These are phyloP conservation scores for Phalanger gymnotis DNA, from an alignment of 2,797 vertebrate species.

Conservation along the genomic window DNA sequence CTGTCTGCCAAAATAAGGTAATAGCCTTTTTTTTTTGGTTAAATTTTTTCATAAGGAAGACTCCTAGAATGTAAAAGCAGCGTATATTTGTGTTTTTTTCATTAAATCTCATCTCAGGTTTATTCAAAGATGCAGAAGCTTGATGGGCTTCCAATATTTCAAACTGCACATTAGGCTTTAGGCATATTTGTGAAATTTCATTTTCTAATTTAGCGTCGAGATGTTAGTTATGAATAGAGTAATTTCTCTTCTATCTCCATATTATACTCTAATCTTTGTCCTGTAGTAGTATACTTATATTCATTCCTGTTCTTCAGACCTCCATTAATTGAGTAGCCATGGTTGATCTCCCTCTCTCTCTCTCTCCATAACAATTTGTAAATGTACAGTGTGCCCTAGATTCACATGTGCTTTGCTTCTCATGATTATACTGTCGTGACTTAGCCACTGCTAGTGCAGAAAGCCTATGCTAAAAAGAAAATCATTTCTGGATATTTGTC, in stretches of 20 bases:
- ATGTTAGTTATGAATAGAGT: constrained; percentile 11
- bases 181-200: not conserved
- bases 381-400: not conserved
- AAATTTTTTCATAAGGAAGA: not conserved
- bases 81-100: not conserved
- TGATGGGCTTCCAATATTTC: not conserved
- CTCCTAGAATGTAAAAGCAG: not conserved
- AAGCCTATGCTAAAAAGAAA: not conserved
- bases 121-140: not conserved
- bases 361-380: not conserved
- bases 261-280: constrained; percentile 18
- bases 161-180: not conserved
- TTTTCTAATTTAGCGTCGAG: constrained; percentile 26
- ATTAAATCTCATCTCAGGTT: not conserved
- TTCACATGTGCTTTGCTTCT: not conserved
- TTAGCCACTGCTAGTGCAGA: not conserved
- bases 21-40: not conserved
- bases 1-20: not conserved
- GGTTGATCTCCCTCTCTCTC: not conserved
- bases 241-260: constrained; percentile 41
- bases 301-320: not conserved
- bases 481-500: not conserved
- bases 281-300: constrained; percentile 14
- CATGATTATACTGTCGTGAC: not conserved
- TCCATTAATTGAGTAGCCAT: not conserved